Evolutionary conservation across 2,888 invertebrate genomes (phyloP).

Genomic region (Rugalucina vietnamica): DNA sequence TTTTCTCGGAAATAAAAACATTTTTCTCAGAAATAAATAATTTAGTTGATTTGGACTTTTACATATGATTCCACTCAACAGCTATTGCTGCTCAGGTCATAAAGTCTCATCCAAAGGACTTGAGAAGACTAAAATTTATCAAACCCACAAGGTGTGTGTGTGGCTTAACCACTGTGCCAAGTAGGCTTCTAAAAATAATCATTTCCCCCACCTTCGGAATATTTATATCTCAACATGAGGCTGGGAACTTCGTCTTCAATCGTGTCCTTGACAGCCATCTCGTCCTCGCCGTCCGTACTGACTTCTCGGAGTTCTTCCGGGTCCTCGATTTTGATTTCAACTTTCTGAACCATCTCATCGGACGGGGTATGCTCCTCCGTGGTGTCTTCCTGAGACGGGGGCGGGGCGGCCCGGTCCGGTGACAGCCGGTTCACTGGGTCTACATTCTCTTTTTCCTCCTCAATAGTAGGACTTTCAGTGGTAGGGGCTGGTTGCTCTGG

Average conservation of each 20-base stretch:
- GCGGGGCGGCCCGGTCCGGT: background rate
- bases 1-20: too few species aligned
- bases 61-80: too few species aligned
- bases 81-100: too few species aligned
- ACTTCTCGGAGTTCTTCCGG: constrained; percentile 63
- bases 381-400: background rate
- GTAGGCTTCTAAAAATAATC: too few species aligned
- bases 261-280: constrained; percentile 31
- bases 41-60: too few species aligned
- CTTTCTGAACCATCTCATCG: constrained; percentile 45
- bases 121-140: too few species aligned
- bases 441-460: constrained; percentile 35
- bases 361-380: constrained; percentile 26
- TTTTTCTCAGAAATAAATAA: too few species aligned
- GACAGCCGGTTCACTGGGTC: constrained; percentile 11
- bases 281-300: constrained; percentile 49
- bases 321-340: constrained; percentile 68
- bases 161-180: too few species aligned
- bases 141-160: too few species aligned
- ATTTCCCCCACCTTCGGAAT: constrained; percentile 74
- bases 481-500: background rate
- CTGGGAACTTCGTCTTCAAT: constrained; percentile 40
- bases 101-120: background rate
- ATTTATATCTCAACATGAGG: constrained; percentile 67
- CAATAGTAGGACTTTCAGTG: background rate